A percentile compares a stretch with the other conserved stretches of the same genome.
phyloP scores from a whole-genome alignment of 2,113 vertebrate genomes.

The Pan paniscus region DNA sequence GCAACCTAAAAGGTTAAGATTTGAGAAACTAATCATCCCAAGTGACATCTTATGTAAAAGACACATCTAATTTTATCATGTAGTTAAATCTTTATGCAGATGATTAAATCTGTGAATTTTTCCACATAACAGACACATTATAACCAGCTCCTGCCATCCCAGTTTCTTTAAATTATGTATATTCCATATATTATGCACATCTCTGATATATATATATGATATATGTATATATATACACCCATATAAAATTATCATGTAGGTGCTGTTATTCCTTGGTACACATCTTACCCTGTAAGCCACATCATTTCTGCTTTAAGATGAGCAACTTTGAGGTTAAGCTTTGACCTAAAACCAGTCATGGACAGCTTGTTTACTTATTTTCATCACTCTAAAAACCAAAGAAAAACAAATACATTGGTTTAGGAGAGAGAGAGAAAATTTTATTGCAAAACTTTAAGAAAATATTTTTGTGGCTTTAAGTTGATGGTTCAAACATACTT shows the following conservation, averaged over 20 bases:
- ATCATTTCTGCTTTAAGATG: neutral
- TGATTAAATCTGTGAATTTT: conserved; percentile 50
- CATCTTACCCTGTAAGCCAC: neutral
- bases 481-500: neutral
- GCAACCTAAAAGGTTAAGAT: conserved; percentile 47
- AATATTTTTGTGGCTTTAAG: neutral
- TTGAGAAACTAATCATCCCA: conserved; percentile 38
- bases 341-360: neutral
- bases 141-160: neutral
- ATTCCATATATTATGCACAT: neutral
- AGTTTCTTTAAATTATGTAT: neutral
- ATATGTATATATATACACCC: neutral
- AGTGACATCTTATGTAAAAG: conserved; percentile 68
- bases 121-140: conserved; percentile 32
- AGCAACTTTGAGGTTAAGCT: neutral
- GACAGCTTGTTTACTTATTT: neutral
- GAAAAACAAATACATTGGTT: neutral
- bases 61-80: conserved; percentile 62
- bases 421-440: neutral
- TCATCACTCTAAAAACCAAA: neutral
- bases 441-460: neutral
- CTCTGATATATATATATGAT: neutral
- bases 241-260: neutral
- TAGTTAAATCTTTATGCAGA: conserved; percentile 57
- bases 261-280: neutral